These are phyloP conservation scores for Hypomesus transpacificus DNA, from an alignment of 2,113 vertebrate genomes.

Conservation along the genomic window DNA sequence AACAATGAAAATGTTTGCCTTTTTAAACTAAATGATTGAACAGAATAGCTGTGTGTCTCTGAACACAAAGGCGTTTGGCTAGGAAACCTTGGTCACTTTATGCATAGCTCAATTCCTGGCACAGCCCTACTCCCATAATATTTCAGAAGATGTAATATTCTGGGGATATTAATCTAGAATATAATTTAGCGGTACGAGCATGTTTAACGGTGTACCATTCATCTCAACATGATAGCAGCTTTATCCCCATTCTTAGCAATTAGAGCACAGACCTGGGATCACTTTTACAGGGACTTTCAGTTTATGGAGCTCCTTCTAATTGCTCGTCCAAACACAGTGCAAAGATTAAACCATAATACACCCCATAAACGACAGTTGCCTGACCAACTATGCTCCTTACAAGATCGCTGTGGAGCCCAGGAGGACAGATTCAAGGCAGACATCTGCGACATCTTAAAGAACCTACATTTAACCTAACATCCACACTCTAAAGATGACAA, in stretches of 20 bases:
- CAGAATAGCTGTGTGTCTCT: neutral
- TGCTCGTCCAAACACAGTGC: conserved; percentile 10
- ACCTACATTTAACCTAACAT: neutral
- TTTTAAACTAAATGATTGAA: neutral
- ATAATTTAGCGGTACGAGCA: conserved; percentile 3
- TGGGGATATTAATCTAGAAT: neutral
- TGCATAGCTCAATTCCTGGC: neutral
- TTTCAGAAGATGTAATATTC: neutral
- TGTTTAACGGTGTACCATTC: conserved; percentile 18
- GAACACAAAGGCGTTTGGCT: neutral
- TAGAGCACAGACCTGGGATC: neutral
- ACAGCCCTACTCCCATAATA: neutral
- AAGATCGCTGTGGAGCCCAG: conserved; percentile 26
- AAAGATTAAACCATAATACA: conserved; percentile 15
- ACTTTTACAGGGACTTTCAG: conserved; percentile 12
- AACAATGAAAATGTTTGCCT: neutral
- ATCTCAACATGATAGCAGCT: conserved; percentile 18
- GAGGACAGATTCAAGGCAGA: no score
- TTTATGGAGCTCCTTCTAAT: conserved; percentile 5
- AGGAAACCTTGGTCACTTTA: conserved; percentile 1
- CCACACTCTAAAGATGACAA: neutral
- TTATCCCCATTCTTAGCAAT: conserved; percentile 15
- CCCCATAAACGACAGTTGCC: conserved; percentile 12
- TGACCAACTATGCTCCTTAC: neutral
- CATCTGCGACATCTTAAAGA: neutral